Evolutionary conservation across 1,140 invertebrate species (phyloP).

Genomic region (Rhopalosiphum maidis): DNA sequence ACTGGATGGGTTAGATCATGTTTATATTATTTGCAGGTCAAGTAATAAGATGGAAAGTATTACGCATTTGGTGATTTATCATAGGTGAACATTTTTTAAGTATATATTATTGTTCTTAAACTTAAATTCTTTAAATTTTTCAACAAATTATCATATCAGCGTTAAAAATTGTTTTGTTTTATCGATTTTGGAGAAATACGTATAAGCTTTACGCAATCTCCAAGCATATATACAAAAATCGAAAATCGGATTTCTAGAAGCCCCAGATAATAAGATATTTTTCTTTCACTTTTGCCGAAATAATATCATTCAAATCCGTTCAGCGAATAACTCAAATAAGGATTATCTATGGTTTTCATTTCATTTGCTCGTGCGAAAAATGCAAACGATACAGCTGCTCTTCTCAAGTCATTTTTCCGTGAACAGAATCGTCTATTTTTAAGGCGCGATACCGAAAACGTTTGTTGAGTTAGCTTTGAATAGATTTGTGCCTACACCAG

Average conservation of each 20-base stretch:
- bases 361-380: background rate
- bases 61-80: too few relatives aligned
- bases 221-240: background rate
- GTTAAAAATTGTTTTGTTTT: too few relatives aligned
- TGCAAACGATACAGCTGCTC: background rate
- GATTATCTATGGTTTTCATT: background rate
- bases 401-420: background rate
- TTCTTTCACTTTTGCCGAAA: background rate
- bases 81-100: too few relatives aligned
- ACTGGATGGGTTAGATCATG: too few relatives aligned
- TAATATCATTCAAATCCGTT: constrained; percentile 8
- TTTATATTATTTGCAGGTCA: too few relatives aligned
- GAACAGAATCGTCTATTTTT: background rate
- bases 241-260: background rate
- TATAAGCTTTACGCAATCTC: background rate
- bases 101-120: too few relatives aligned
- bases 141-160: too few relatives aligned
- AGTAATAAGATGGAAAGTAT: too few relatives aligned
- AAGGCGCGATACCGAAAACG: background rate
- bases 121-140: too few relatives aligned
- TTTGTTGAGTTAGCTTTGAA: background rate
- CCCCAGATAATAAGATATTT: background rate
- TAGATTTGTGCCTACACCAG: background rate
- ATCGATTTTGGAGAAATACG: background rate
- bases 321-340: background rate